Percentiles rank a stretch among this genome's conserved stretches.
Conservation (phyloP, 2,113 vertebrate genomes). For the Odontophorus gujanensis region DNA sequence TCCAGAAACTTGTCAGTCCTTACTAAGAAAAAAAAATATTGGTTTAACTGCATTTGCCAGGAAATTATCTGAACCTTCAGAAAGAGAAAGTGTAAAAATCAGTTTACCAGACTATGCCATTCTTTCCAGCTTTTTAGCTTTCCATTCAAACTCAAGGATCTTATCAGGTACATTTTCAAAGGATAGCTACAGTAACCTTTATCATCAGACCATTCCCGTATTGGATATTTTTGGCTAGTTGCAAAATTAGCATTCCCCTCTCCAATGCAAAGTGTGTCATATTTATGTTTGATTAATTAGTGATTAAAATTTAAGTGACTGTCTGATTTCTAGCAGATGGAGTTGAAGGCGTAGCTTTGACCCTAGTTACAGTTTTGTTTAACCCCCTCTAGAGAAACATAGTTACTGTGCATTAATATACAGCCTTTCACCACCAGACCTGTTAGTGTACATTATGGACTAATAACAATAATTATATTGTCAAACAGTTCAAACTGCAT, state of each 20-base stretch:
- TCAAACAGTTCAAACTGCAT: slow-evolving; percentile 68
- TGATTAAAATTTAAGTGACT: slow-evolving; percentile 59
- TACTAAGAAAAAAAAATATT: slow-evolving; percentile 45
- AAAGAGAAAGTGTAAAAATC: slow-evolving; percentile 53
- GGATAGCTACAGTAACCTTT: not conserved
- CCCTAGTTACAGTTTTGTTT: slow-evolving; percentile 69
- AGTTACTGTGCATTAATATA: slow-evolving; percentile 63
- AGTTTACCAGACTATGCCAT: slow-evolving; percentile 16
- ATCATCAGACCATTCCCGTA: not conserved
- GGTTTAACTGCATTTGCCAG: slow-evolving; percentile 20
- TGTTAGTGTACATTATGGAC: slow-evolving; percentile 69
- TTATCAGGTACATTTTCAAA: slow-evolving; percentile 32
- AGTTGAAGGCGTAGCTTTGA: slow-evolving; percentile 49
- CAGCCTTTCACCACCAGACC: slow-evolving; percentile 59
- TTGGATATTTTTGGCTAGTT: slow-evolving; percentile 4
- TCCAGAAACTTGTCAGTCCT: slow-evolving; percentile 66
- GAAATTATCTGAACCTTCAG: slow-evolving; percentile 45
- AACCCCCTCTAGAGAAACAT: slow-evolving; percentile 61
- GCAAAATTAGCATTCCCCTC: slow-evolving; percentile 8
- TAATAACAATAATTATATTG: slow-evolving; percentile 73
- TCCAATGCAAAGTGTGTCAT: not conserved
- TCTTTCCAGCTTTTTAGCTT: slow-evolving; percentile 6
- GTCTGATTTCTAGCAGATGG: slow-evolving; percentile 44
- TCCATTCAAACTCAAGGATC: not conserved
- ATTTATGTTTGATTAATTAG: slow-evolving; percentile 49